Evolutionary conservation across 2,888 invertebrate genomes (phyloP), one percentile per base, ranked within the genome.

Genomic region (Drosophila prostipennis): DNA sequence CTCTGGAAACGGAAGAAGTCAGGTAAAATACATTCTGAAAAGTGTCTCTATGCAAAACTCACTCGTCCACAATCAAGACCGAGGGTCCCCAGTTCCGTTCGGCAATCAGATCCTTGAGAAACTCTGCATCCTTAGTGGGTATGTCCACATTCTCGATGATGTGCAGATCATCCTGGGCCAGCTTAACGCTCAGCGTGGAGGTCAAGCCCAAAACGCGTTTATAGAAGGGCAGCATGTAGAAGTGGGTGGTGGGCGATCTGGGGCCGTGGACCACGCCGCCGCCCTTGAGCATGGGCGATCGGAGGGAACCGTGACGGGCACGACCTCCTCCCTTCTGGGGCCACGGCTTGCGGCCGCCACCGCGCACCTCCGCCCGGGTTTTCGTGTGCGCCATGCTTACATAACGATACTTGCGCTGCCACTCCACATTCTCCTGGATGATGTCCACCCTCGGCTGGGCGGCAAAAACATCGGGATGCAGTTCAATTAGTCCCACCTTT

Each of bases 31-130:
- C 10, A 2, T 2, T 16, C 1, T 39, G 4, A 10, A 34, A 10
- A 10, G n/a, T 37, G n/a, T 13, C 11, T 19, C 6, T 6, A 19
- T 2, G 42, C 10, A n/a, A 8, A 23, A 70, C 96, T 94, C 94
- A 97, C 95, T 95, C 96, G 92, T 99, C 98, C 56, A 99, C 94
- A 92, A 99, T 96, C 0, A 99, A 93, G 11, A 98, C 98, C 10
- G 99, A 98, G 40, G 98, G 96, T 11, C 99, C 99, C 99, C 99
- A 99, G 90, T 96, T 95, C 78, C 99, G 94, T 45, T 94, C 93
- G 79, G 96, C 95, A 34, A 97, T 94, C 54, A 99, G 92, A 79
- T 98, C 95, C 79, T 94, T 93, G 8, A 99, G 92, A 90, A 94
- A 98, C 84, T 94, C 92, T 0, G 95, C 93, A 73, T 98, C 96